Evolutionary conservation across 2,113 vertebrate genomes (phyloP), one percentile per base, ranked within the genome.

Genomic region (Urocolius indicus): DNA sequence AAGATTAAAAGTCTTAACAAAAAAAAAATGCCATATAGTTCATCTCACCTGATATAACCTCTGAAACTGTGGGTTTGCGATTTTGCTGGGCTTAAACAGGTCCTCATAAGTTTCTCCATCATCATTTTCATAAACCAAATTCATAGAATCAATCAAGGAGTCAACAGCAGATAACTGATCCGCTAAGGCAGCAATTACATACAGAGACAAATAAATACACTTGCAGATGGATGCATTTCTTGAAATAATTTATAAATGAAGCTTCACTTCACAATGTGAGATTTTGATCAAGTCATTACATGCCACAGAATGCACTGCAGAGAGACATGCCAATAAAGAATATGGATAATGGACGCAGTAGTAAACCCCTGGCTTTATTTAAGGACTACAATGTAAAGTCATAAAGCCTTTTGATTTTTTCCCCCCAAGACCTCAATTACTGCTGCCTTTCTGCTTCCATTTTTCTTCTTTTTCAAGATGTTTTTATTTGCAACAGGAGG

Each of bases 11-110:
- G 23, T 22, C 59, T 85, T 52, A 62, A 65, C 5, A 51, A 52
- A 52, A n/a, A 4, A 58, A 66, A 89, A 58, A 78, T 18, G 24
- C 3, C 16, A 45, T 18, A 30, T 7, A 69, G 5, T 67, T 92
- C 68, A 57, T 80, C 97, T 98, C 96, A 99, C 99, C 99, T 99
- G 99, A 97, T 99, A 99, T 14, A 99, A 98, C 78, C 99, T 99
- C 97, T 99, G 99, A 97, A 99, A 99, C 81, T 98, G 96, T 65
- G 99, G 99, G 94, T 99, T 99, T 90, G 99, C 98, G 73, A 99
- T 98, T 97, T 98, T 97, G 95, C 98, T 98, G 83, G 98, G 98
- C 89, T 99, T 98, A 90, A 99, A 98, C 30, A 99, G 81, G 96
- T 99, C 99, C 83, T 97, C 97, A 34, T 90, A 88, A n/a, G 96